Evolutionary conservation across 2,888 invertebrate genomes (phyloP).

Genomic region (Drepanosiphum platanoidis): DNA sequence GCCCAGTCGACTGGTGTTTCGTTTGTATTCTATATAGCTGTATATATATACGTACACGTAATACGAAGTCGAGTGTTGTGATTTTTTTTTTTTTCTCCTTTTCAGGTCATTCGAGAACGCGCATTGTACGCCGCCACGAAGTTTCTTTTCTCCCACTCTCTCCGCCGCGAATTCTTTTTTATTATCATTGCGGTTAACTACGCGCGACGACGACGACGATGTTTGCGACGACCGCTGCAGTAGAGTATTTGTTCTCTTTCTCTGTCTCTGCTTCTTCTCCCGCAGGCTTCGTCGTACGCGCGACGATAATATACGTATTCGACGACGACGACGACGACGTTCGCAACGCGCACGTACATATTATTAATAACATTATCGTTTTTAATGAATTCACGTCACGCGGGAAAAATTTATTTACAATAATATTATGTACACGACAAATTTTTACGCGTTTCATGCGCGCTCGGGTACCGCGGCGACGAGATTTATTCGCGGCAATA

Average conservation of each 20-base stretch:
- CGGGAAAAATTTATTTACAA: no score
- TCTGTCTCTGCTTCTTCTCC: not conserved
- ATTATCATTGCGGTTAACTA: slow-evolving; percentile 41
- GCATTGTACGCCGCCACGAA: not conserved
- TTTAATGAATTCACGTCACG: not conserved
- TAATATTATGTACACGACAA: slow-evolving; percentile 3
- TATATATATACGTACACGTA: not conserved
- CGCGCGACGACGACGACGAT: slow-evolving; percentile 4
- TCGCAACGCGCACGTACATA: no score
- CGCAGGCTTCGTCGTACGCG: not conserved
- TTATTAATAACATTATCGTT: no score
- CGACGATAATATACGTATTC: not conserved
- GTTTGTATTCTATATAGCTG: no score
- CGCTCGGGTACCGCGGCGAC: not conserved
- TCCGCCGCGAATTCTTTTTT: slow-evolving; percentile 9
- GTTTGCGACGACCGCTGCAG: slow-evolving; percentile 39
- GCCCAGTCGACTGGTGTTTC: no score
- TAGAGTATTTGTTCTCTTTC: not conserved
- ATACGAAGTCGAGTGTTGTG: not conserved
- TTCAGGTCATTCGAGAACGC: slow-evolving; percentile 47
- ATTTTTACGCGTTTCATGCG: no score
- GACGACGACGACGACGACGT: not conserved
- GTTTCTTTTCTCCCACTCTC: slow-evolving; percentile 33
- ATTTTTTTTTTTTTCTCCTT: slow-evolving; percentile 43
- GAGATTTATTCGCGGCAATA: not conserved